Evolutionary conservation across 1,140 invertebrate genomes (phyloP), one percentile per base, ranked within the genome.

Genomic region (Sweltsa coloradensis): DNA sequence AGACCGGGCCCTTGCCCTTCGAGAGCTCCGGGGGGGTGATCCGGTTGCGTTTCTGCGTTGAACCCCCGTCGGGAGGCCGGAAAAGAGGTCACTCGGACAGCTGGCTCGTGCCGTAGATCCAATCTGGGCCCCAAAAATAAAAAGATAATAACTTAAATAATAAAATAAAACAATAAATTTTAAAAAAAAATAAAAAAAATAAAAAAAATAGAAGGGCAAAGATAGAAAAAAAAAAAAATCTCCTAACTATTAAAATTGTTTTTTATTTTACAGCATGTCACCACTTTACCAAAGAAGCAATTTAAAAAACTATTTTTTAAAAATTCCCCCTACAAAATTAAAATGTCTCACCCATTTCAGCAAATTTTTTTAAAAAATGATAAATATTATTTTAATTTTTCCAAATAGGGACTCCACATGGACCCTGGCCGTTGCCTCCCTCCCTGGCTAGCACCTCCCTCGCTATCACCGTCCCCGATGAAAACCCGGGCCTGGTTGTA

Each of bases 401-500:
- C n/a, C n/a, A n/a, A n/a, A n/a, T n/a, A n/a, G n/a, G n/a, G n/a
- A n/a, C 72, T 77, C 76, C 63, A 89, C 88, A 61, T 86, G 78
- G 50, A 90, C 81, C 67, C 79, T 78, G 3, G 86, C 72, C 36
- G 73, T 74, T 0, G 83, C 81, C 50, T 79, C 79, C 59, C 86
- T 69, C 52, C 84, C 79, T 0, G 89, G 89, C 75, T 73, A 11
- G 85, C 80, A 77, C 67, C 64, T 93, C 89, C 48, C 81, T 80
- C 1, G 88, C 88, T 18, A 86, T 74, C 21, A 93, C 74, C 58
- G 89, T n/a, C n/a, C n/a, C n/a, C 82, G 16, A 93, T 67, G 34
- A 87, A 74, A 59, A 92, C 92, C 19, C 86, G 68, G 56, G 89
- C 85, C 53, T 89, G 86, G 61, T 87, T 85, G 60, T 89, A 91